Evolutionary conservation across 2,888 invertebrate species (phyloP).

Genomic region (Calephelis perditalis): DNA sequence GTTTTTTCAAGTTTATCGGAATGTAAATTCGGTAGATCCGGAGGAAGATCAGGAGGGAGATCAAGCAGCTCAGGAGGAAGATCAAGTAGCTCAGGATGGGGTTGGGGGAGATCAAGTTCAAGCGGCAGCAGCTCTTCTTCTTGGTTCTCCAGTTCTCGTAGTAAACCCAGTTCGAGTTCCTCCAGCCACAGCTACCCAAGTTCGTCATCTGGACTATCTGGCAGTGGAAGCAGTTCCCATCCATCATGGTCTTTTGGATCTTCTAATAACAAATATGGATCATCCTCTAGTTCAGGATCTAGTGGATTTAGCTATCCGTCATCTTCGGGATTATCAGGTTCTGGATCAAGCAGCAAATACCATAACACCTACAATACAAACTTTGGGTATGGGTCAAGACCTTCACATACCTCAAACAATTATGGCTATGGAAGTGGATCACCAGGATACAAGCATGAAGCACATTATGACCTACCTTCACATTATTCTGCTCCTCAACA

Average conservation of each 20-base stretch:
- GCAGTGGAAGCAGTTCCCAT: slow-evolving; percentile 18
- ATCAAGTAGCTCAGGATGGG: slow-evolving; percentile 20
- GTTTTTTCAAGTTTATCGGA: slow-evolving; percentile 40
- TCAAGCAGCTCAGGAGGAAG: slow-evolving; percentile 21
- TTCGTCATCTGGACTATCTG: slow-evolving; percentile 25
- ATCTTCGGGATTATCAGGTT: slow-evolving; percentile 24
- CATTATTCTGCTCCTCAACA: slow-evolving; percentile 58
- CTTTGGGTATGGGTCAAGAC: slow-evolving; percentile 25
- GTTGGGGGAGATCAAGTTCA: slow-evolving; percentile 22
- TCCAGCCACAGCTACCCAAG: slow-evolving; percentile 21
- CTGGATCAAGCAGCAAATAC: slow-evolving; percentile 20
- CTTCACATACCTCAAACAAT: slow-evolving; percentile 19
- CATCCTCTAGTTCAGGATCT: slow-evolving; percentile 19
- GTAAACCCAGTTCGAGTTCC: slow-evolving; percentile 19
- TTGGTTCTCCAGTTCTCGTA: slow-evolving; percentile 12
- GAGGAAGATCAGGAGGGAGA: slow-evolving; percentile 24
- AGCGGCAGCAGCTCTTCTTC: slow-evolving; percentile 17
- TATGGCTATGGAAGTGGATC: slow-evolving; percentile 21
- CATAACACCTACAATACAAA: slow-evolving; percentile 31
- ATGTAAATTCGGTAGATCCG: slow-evolving; percentile 32
- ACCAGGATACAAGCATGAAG: slow-evolving; percentile 15
- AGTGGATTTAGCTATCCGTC: slow-evolving; percentile 17
- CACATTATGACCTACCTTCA: slow-evolving; percentile 29
- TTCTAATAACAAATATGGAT: neutral
- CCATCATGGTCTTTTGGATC: slow-evolving; percentile 25